Base-by-base conservation (phyloP, 2,113 vertebrate species). In the Meles meles region DNA sequence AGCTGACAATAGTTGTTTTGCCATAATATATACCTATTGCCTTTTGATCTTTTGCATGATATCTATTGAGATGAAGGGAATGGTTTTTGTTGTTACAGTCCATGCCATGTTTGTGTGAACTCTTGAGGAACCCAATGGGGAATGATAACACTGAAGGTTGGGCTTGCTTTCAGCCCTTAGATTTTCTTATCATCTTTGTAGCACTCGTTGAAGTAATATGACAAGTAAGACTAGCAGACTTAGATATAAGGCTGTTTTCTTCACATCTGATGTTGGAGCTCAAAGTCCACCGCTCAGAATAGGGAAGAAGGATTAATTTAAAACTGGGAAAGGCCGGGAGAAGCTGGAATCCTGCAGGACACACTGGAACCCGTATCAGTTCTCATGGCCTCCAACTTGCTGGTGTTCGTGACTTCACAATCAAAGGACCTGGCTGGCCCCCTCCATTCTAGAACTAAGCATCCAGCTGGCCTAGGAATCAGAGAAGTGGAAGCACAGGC, bases 41-140 rank as follows among this genome's bases (percentile, higher is more conserved):
- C 13, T 96, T 97, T 96, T 84, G 42, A 84, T 84, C 37, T 80
- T 87, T 88, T 89, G 69, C 67, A 87, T 90, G 37, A 15, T 52
- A 23, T 95, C 77, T 76, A 6, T 25, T 18, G 59, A 67, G 63
- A 86, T 37, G 59, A 61, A 90, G 63, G 37, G 37, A 49, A 93
- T 67, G 92, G 49, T 67, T 95, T 96, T 93, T n/a, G 31, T 59
- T 95, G 31, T n/a, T 59, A 20, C 27, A 4, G 67, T 59, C 63
- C 10, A 3, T 52, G 18, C n/a, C n/a, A 52, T 72, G 39, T 49
- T 80, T 77, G 79, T 95, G 42, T 96, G 94, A 84, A 93, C 65
- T 96, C 14, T 69, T 14, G 23, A 82, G 69, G 85, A 29, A 71
- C 37, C 9, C 8, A 7, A 2, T 74, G 44, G 71, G 67, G 67